Evolutionary conservation across 1,140 invertebrate species (phyloP), one percentile per base, ranked within the genome.

Genomic region (Drosophila setifemur): DNA sequence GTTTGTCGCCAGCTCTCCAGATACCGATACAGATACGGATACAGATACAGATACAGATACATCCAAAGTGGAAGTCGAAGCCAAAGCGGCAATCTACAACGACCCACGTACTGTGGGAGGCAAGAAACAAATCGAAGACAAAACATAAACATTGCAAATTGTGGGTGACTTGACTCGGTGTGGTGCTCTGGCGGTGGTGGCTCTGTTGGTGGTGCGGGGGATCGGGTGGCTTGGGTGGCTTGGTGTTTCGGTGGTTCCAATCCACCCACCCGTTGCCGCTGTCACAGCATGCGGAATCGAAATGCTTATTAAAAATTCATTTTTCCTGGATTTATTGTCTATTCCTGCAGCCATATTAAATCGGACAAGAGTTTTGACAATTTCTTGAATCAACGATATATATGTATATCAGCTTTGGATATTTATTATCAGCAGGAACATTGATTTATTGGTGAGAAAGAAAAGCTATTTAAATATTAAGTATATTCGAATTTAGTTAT

Each of bases 111-210:
- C 70, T 48, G 64, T 57, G 42, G 49, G 16, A 63, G 47, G 39
- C 73, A 23, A 39, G 28, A 83, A 82, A 83, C 78, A 83, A 78
- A 85, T 85, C 78, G 78, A 66, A 83, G 69, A 82, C 78, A 85
- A 70, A 78, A 77, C 66, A 64, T 33, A 76, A 85, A 82, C 68
- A 78, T 61, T 25, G 54, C 52, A 44, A 50, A 49, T 60, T 49
- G 55, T 47, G 55, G 26, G 25, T 50, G 66, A 35, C 39, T 43
- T 26, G 25, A 26, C 14, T 26, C 11, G 23, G n/a, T n/a, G n/a
- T n/a, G n/a, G n/a, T n/a, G n/a, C n/a, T n/a, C n/a, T n/a, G n/a
- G n/a, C n/a, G n/a, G n/a, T n/a, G n/a, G n/a, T 18, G 45, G 45
- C 25, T 11, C 2, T n/a, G 26, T 29, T 29, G 11, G 9, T 23